Percentiles rank a stretch among this genome's conserved stretches.
These are phyloP conservation scores for Apodemus speciosus DNA, from an alignment of 2,113 vertebrate genomes.

Conservation along the genomic window DNA sequence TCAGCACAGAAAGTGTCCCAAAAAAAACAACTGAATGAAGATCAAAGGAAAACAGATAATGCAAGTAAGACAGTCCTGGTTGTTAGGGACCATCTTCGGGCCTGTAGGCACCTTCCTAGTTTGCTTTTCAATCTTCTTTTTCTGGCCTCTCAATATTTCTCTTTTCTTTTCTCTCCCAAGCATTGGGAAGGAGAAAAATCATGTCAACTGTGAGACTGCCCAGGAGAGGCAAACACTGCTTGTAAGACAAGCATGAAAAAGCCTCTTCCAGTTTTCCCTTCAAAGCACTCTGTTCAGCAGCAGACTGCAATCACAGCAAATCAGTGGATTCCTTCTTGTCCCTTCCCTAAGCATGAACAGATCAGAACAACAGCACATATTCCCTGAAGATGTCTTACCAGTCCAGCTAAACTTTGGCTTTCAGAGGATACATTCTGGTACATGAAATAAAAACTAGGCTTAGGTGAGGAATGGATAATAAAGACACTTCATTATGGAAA, in stretches of 20 bases:
- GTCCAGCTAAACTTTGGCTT: constrained; percentile 14
- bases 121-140: constrained; percentile 1
- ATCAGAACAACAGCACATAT: not conserved
- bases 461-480: constrained; percentile 41
- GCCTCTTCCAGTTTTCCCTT: not conserved
- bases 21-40: not conserved
- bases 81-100: not conserved
- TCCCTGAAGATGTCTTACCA: constrained; percentile 23
- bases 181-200: not conserved
- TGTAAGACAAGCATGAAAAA: not conserved
- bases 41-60: not conserved
- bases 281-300: not conserved
- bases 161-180: not conserved
- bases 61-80: not conserved
- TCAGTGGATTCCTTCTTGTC: not conserved
- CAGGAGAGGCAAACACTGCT: not conserved
- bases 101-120: not conserved
- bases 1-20: not conserved
- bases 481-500: constrained; percentile 15
- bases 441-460: not conserved
- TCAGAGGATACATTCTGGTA: constrained; percentile 26
- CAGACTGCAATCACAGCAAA: constrained; percentile 13
- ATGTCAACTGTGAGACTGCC: not conserved
- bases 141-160: not conserved
- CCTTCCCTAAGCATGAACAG: not conserved